Evolutionary conservation across 2,888 invertebrate genomes (phyloP).

Genomic region (Dynastes grantii): DNA sequence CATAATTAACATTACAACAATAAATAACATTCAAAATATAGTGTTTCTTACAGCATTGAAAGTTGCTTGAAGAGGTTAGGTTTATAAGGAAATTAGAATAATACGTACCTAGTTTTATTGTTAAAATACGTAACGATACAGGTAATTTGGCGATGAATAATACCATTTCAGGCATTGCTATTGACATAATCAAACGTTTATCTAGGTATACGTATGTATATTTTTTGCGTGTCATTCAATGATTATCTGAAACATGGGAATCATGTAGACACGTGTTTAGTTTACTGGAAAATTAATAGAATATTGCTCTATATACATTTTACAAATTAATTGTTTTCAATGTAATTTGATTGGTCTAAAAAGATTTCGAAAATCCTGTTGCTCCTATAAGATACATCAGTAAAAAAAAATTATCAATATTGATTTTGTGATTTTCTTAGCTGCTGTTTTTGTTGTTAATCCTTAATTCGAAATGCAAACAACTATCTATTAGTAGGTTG

Average conservation of each 20-base stretch:
- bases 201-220: too few species aligned
- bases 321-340: not conserved
- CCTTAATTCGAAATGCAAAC: too few species aligned
- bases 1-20: not conserved
- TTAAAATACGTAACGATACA: not conserved
- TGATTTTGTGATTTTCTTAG: too few species aligned
- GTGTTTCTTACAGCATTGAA: not conserved
- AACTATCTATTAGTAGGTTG: too few species aligned
- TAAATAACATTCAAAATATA: not conserved
- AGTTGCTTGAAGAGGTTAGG: slow-evolving; percentile 5
- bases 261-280: too few species aligned
- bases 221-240: too few species aligned
- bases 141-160: not conserved
- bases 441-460: too few species aligned
- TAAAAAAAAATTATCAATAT: too few species aligned
- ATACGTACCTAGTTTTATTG: not conserved
- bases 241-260: too few species aligned
- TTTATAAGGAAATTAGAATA: not conserved
- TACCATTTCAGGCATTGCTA: not conserved
- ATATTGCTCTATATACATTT: not conserved
- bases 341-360: not conserved
- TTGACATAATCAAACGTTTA: too few species aligned
- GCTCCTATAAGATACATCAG: not conserved
- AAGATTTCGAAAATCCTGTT: not conserved
- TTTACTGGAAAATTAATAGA: too few species aligned